Evolutionary conservation across 2,888 invertebrate genomes (phyloP).

Genomic region (Philonicus albiceps): DNA sequence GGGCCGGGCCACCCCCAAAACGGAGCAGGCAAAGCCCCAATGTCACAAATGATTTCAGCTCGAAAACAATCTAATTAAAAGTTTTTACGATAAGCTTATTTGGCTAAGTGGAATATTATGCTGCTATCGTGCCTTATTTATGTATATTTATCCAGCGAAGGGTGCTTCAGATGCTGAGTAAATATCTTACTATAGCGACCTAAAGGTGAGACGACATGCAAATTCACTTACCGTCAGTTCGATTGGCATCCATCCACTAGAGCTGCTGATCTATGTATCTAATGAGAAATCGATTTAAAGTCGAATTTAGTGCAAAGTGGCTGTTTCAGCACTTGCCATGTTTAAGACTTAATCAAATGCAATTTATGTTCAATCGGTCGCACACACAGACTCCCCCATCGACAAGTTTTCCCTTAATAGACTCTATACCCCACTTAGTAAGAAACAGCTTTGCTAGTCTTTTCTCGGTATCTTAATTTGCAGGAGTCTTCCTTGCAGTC

Average conservation of each 20-base stretch:
- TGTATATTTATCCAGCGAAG: conserved; percentile 5
- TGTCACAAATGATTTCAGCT: conserved; percentile 3
- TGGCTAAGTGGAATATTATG: conserved; percentile 49
- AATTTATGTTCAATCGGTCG: conserved; percentile 4
- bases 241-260: not conserved
- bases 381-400: not conserved
- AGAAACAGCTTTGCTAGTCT: not conserved
- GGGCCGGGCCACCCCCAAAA: not conserved
- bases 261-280: conserved; percentile 4
- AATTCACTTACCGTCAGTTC: conserved; percentile 20
- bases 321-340: not conserved
- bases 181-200: not conserved
- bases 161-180: not conserved
- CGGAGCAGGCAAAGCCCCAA: not conserved
- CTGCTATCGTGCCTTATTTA: conserved; percentile 32
- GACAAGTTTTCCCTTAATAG: not conserved
- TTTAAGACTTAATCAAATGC: conserved; percentile 1
- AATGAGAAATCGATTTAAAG: conserved; percentile 26
- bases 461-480: not conserved
- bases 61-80: conserved; percentile 47
- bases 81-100: conserved; percentile 47
- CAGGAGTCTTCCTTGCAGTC: not conserved
- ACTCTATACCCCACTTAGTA: not conserved
- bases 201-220: conserved; percentile 20
- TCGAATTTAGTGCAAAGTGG: not conserved